Evolutionary conservation across 2,888 invertebrate genomes (phyloP).

Genomic region (Apamea sordens): DNA sequence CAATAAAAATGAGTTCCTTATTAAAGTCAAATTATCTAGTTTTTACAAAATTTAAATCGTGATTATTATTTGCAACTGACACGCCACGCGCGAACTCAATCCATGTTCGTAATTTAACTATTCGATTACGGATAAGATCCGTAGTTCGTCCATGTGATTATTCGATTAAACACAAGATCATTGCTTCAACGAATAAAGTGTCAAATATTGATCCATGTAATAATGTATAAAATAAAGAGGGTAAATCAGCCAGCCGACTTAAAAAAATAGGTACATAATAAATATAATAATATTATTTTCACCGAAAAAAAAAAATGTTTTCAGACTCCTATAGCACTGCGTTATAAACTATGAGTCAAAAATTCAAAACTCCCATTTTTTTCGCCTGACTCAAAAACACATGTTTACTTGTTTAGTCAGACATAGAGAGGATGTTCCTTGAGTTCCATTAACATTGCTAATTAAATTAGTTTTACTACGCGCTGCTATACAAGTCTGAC

Average conservation of each 20-base stretch:
- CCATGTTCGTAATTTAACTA: neutral
- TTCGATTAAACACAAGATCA: neutral
- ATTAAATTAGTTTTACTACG: constrained; percentile 30
- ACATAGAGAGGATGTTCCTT: neutral
- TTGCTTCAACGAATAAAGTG: neutral
- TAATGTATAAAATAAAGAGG: neutral
- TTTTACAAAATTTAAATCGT: neutral
- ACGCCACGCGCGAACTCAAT: neutral
- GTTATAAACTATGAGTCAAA: neutral
- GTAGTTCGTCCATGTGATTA: neutral
- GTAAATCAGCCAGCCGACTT: constrained; percentile 44
- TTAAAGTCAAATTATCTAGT: neutral
- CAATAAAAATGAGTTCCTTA: constrained; percentile 2
- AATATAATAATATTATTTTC: neutral
- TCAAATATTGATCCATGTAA: neutral
- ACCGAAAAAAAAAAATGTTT: neutral
- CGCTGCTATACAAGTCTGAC: constrained; percentile 36
- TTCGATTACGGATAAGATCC: neutral
- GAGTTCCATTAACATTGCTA: constrained; percentile 25
- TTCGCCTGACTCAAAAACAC: neutral
- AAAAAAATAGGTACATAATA: neutral
- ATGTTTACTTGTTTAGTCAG: constrained; percentile 28
- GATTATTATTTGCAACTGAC: neutral
- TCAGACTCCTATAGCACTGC: constrained; percentile 18
- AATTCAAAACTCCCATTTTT: too few species aligned